phyloP scores from a whole-genome alignment of 2,888 invertebrate genomes.

The Xestia ashworthii region DNA sequence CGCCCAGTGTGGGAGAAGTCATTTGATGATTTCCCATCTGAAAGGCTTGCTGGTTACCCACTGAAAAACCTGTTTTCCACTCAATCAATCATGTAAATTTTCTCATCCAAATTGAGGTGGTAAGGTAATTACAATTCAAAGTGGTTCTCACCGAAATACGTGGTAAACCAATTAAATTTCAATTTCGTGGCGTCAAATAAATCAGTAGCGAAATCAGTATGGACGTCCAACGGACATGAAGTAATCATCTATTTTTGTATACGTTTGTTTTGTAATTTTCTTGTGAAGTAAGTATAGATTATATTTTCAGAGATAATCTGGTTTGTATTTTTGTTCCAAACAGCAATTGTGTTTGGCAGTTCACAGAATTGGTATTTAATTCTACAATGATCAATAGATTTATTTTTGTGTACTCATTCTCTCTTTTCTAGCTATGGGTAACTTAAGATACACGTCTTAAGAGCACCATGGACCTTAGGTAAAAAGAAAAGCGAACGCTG shows the following conservation, averaged over 20 bases:
- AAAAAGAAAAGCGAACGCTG: background rate
- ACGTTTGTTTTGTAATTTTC: background rate
- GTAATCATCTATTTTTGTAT: background rate
- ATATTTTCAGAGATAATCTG: background rate
- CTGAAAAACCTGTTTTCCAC: conserved; percentile 2
- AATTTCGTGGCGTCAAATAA: conserved; percentile 45
- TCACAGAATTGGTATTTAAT: background rate
- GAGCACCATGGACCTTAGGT: background rate
- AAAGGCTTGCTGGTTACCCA: background rate
- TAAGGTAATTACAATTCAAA: conserved; percentile 45
- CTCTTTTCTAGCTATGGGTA: too few relatives aligned
- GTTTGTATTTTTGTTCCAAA: background rate
- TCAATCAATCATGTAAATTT: conserved; percentile 5
- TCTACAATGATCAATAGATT: background rate
- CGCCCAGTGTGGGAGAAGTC: too few relatives aligned
- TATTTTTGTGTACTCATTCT: background rate
- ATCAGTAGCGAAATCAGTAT: conserved; percentile 16
- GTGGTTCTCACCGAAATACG: conserved; percentile 10
- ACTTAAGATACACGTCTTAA: background rate
- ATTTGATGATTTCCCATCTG: too few relatives aligned
- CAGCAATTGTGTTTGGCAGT: too few relatives aligned
- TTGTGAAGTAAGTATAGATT: background rate
- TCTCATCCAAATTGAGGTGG: conserved; percentile 40
- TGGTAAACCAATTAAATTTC: conserved; percentile 52
- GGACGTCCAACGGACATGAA: conserved; percentile 9